Evolutionary conservation across 2,888 invertebrate species (phyloP), one percentile per base, ranked within the genome.

Genomic region (Macrostomum cliftonense): DNA sequence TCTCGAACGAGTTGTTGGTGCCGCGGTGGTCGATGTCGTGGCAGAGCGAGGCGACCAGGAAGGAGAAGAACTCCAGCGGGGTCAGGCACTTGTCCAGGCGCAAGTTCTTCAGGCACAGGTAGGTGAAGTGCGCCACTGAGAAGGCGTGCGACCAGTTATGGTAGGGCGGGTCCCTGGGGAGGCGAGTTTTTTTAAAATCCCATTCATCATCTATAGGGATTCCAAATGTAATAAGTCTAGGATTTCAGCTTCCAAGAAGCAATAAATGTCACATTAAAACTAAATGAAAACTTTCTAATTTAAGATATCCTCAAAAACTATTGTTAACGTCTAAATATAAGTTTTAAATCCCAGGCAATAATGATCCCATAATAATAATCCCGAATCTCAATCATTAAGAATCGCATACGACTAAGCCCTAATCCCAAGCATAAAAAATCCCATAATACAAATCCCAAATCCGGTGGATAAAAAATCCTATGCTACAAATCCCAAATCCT

Each of bases 71-170:
- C 72, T 87, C 83, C 53, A 86, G 68, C 42, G 80, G 78, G 12
- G 14, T 51, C n/a, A 51, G 52, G 36, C 44, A 37, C 37, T 53
- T 12, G 14, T 53, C 36, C n/a, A 46, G 38, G 2, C 39, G 17
- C 17, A 46, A 28, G 37, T 47, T 47, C 17, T 28, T 17, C n/a
- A 43, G 16, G 37, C 51, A 51, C 19, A 83, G 75, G 70, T 79
- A 87, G 1, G 80, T 79, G 74, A 84, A 87, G 70, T 87, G 86
- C 1, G 78, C 76, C 2, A 81, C 83, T 49, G 79, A 78, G 71
- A 84, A 86, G 2, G 83, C 83, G 63, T 87, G 86, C 56, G 76
- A 71, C 84, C 84, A 87, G 71, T 81, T 86, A 69, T 86, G 86
- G 68, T 85, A 87, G 0, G 85, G 82, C 36, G 78, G 75, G 60